phyloP scores from a whole-genome alignment of 2,888 invertebrate genomes.

The Cantharis flavilabris region DNA sequence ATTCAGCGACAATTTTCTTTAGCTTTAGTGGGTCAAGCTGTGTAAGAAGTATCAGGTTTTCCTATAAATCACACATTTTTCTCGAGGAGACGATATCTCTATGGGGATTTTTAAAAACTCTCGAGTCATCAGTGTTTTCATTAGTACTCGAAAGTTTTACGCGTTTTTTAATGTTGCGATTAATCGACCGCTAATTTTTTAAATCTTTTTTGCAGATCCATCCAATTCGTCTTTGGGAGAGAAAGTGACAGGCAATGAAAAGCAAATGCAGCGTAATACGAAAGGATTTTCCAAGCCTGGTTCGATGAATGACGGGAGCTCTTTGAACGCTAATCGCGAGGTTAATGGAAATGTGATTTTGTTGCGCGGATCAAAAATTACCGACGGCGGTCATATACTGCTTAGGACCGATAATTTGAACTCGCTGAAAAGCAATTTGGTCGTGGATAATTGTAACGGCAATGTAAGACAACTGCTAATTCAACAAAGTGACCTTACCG shows the following conservation, averaged over 20 bases:
- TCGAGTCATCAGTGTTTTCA: slow-evolving; percentile 24
- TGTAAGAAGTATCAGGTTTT: slow-evolving; percentile 24
- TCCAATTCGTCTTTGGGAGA: slow-evolving; percentile 27
- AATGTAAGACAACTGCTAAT: slow-evolving; percentile 51
- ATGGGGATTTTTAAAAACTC: slow-evolving; percentile 17
- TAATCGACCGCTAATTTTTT: slow-evolving; percentile 17
- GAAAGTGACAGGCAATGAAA: slow-evolving; percentile 27
- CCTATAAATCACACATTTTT: slow-evolving; percentile 28
- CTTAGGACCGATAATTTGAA: slow-evolving; percentile 45
- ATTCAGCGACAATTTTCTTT: slow-evolving; percentile 18
- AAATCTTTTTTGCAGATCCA: slow-evolving; percentile 27
- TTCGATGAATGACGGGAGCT: slow-evolving; percentile 36
- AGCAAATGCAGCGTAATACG: slow-evolving; percentile 45
- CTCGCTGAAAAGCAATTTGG: slow-evolving; percentile 41
- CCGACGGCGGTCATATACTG: slow-evolving; percentile 49
- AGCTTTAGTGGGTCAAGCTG: slow-evolving; percentile 23
- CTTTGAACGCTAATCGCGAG: slow-evolving; percentile 37
- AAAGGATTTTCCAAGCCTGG: slow-evolving; percentile 42
- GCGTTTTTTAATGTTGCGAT: slow-evolving; percentile 4
- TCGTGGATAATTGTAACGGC: slow-evolving; percentile 45
- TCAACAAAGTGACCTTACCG: slow-evolving; percentile 50
- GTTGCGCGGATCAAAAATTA: slow-evolving; percentile 46
- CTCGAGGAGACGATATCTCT: slow-evolving; percentile 12
- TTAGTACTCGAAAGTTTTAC: slow-evolving; percentile 16
- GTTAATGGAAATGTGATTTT: slow-evolving; percentile 49